Base-by-base conservation (phyloP, 2,888 invertebrate species). In the Mechanitis mazaeus region DNA sequence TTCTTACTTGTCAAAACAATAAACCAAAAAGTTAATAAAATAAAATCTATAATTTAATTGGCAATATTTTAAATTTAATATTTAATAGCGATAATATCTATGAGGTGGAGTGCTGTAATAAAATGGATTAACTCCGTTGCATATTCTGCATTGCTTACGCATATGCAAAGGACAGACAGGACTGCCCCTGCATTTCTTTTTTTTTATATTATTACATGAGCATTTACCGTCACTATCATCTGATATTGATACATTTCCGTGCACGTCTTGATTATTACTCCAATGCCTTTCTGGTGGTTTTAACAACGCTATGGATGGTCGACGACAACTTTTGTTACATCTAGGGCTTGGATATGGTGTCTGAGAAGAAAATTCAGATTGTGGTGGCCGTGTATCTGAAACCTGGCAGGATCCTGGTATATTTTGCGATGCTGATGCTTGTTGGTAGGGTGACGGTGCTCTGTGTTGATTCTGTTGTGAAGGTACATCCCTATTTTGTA, bases 291-390 rank as follows among this genome's bases (percentile, higher is more conserved):
- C 46, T 45, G 50, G 47, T 3, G 64, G 59, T 38, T 38, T 60
- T 28, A 60, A 54, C 28, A 65, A 58, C 0, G 59, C 47, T 45
- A 66, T 57, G 1, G 67, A 62, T 45, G 67, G 63, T 42, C 62
- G 56, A 57, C 62, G 60, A 56, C 55, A 62, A 20, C 35, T 46
- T 35, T 35, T 45, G 46, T 47, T 35, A 47, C 47, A 47, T 50
- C 31, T 53, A 6, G 38, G 46, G 20, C 28, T 11, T 28, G 12
- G 11, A 12, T 12, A 38, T 33, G 55, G 28, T 33, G 1, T n/a
- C 33, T 50, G 45, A 6, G 42, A 55, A 42, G 42, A 33, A 28
- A 54, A 47, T 54, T 42, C 7, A n/a, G 47, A 35, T n/a, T n/a
- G 33, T 35, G 33, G 45, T 33, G 50, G 31, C 11, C 45, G 7